Percentiles rank a stretch among this genome's conserved stretches.
Evolutionary conservation across 2,113 vertebrate species (phyloP).

Genomic region (Notechis scutatus): DNA sequence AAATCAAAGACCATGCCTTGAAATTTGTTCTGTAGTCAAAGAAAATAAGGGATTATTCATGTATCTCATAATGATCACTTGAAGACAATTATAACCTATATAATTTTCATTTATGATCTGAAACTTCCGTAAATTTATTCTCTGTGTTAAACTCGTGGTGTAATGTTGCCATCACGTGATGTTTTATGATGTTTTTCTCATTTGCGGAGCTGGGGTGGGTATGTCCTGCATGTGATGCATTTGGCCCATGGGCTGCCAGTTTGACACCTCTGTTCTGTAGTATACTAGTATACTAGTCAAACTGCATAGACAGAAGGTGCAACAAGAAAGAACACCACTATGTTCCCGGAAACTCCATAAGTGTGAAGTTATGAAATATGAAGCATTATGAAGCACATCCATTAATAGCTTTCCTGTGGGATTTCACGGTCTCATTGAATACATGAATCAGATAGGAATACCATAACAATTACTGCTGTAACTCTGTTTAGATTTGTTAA

Average conservation of each 20-base stretch:
- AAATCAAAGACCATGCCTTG: slow-evolving; percentile 92
- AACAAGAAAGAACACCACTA: background rate
- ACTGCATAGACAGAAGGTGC: background rate
- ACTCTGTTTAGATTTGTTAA: background rate
- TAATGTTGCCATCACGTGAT: no score
- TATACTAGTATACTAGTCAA: background rate
- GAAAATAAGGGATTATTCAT: slow-evolving; percentile 25
- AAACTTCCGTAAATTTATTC: background rate
- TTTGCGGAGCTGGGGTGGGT: no score
- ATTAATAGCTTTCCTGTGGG: background rate
- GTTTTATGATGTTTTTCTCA: no score
- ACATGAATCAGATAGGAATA: background rate
- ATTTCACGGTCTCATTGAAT: background rate
- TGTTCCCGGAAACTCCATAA: background rate
- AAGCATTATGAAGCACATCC: background rate
- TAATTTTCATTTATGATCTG: background rate
- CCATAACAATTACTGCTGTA: background rate
- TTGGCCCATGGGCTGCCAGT: no score
- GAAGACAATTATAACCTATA: background rate
- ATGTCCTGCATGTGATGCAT: no score
- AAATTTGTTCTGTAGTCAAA: slow-evolving; percentile 82
- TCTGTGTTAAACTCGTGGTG: no score
- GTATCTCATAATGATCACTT: background rate
- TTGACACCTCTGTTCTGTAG: no score
- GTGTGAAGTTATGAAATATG: background rate